These are phyloP conservation scores for Nephotettix cincticeps DNA, from an alignment of 1,140 invertebrate species.

Conservation along the genomic window DNA sequence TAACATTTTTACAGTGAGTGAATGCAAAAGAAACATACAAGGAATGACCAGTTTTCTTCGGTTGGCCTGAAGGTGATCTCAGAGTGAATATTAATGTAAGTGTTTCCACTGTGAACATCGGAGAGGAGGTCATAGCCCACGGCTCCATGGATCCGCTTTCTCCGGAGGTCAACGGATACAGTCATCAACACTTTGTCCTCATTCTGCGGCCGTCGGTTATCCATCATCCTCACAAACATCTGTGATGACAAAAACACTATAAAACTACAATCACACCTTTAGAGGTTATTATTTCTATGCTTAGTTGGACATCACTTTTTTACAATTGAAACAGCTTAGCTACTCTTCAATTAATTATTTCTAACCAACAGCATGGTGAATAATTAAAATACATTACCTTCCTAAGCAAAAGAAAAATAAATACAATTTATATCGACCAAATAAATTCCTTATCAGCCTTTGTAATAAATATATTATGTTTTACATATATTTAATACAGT, in stretches of 20 bases:
- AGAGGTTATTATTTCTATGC: too few relatives aligned
- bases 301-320: too few relatives aligned
- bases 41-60: background rate
- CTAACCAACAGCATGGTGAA: too few relatives aligned
- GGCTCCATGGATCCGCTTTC: background rate
- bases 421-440: too few relatives aligned
- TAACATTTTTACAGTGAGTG: background rate
- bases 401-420: too few relatives aligned
- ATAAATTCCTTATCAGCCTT: too few relatives aligned
- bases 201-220: background rate
- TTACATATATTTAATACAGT: too few relatives aligned
- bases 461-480: too few relatives aligned
- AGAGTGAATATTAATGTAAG: background rate
- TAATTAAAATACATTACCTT: too few relatives aligned
- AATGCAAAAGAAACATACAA: background rate
- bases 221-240: background rate
- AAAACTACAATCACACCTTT: too few relatives aligned
- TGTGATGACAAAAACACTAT: background rate
- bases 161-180: background rate
- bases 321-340: too few relatives aligned
- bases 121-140: slow-evolving; percentile 2
- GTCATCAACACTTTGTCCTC: background rate
- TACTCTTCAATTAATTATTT: too few relatives aligned
- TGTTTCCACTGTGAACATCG: background rate
- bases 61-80: background rate